Conservation (phyloP, 2,797 vertebrate genomes). For the Pelochelys cantorii region DNA sequence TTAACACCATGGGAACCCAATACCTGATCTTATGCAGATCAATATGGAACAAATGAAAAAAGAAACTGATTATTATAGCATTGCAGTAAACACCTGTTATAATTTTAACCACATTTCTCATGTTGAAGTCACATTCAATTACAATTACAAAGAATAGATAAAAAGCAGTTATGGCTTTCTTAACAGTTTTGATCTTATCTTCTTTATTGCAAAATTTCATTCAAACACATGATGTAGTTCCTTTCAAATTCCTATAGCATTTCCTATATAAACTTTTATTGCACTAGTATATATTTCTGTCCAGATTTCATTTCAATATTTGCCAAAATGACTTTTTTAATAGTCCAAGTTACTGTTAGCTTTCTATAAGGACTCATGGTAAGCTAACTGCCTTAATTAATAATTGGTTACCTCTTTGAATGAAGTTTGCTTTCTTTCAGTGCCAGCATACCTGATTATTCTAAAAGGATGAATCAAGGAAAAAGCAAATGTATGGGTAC, state of each 20-base stretch:
- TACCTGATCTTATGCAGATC: too few relatives aligned
- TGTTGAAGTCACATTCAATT: background rate
- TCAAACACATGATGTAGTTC: background rate
- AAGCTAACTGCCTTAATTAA: slow-evolving; percentile 44
- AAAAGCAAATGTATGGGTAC: slow-evolving; percentile 20
- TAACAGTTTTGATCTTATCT: background rate
- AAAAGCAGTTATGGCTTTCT: background rate
- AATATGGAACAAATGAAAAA: background rate
- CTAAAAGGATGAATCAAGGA: slow-evolving; percentile 41
- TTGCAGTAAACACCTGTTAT: background rate
- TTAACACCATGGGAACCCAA: too few relatives aligned
- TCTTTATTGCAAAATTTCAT: background rate
- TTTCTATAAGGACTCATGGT: slow-evolving; percentile 6
- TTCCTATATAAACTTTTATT: slow-evolving; percentile 15
- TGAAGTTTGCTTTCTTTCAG: background rate
- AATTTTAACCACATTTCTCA: background rate
- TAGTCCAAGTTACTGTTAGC: slow-evolving; percentile 50
- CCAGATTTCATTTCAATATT: slow-evolving; percentile 1
- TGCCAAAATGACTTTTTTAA: slow-evolving; percentile 35
- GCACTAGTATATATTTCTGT: slow-evolving; percentile 18
- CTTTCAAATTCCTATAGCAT: background rate
- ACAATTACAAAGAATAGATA: background rate
- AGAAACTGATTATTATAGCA: background rate
- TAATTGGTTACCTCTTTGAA: slow-evolving; percentile 60
- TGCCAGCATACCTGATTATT: slow-evolving; percentile 17